Percentiles rank a stretch among this genome's conserved stretches.
phyloP scores from a whole-genome alignment of 2,113 vertebrate genomes.

The Equus quagga region DNA sequence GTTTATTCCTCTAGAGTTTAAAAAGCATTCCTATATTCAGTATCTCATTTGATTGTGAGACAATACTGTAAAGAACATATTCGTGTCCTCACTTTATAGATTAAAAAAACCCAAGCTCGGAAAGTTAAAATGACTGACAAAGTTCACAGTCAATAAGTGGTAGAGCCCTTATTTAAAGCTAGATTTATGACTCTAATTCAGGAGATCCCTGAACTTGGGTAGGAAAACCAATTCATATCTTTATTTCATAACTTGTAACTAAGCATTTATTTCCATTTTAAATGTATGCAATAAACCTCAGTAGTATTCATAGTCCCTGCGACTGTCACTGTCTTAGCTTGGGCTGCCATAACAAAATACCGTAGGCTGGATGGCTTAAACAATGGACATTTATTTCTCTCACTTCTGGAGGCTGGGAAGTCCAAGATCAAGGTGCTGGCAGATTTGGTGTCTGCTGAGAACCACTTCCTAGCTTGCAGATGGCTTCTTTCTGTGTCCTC shows the following conservation, averaged over 20 bases:
- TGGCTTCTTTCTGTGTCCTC: neutral
- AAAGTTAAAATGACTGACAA: constrained; percentile 13
- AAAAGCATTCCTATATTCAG: neutral
- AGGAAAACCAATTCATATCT: constrained; percentile 22
- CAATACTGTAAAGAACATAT: neutral
- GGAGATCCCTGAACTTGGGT: neutral
- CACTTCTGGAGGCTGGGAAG: neutral
- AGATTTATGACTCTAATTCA: constrained; percentile 21
- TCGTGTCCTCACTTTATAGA: neutral
- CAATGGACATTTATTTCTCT: neutral
- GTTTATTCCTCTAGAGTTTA: constrained; percentile 4
- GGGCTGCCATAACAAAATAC: neutral
- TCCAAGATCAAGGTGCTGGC: neutral
- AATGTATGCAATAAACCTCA: neutral
- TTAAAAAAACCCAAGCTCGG: neutral
- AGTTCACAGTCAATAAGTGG: neutral
- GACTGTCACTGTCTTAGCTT: neutral
- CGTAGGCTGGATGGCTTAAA: neutral
- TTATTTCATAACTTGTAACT: constrained; percentile 8
- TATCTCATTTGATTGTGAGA: constrained; percentile 9
- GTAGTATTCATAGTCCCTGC: neutral
- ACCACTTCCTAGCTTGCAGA: neutral
- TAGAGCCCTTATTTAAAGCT: neutral
- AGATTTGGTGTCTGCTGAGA: neutral
- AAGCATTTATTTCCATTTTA: neutral